Percentiles rank a stretch among this genome's conserved stretches.
phyloP scores from a whole-genome alignment of 1,140 invertebrate species.

The Nymphalis io region DNA sequence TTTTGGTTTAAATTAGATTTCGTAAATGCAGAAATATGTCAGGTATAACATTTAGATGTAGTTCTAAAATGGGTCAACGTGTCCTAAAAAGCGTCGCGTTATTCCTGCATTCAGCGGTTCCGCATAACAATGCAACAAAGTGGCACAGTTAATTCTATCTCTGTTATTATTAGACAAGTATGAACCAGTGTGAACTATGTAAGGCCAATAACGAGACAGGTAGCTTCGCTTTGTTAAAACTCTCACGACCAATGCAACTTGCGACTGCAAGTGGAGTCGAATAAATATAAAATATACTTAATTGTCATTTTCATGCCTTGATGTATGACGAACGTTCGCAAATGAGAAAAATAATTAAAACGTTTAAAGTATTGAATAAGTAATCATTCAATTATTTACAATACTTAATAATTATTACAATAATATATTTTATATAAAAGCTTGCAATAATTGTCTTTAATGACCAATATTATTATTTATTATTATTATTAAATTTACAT shows the following conservation, averaged over 20 bases:
- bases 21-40: background rate
- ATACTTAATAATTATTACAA: too few species aligned
- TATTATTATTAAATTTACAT: too few species aligned
- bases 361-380: too few species aligned
- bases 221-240: background rate
- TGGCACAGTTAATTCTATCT: slow-evolving; percentile 8
- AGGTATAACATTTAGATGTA: background rate
- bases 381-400: too few species aligned
- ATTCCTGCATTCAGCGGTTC: slow-evolving; percentile 6
- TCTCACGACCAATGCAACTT: background rate
- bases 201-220: slow-evolving; percentile 10
- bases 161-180: slow-evolving; percentile 17
- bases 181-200: background rate
- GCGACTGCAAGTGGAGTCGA: background rate
- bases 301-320: too few species aligned
- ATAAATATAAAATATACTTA: too few species aligned
- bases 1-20: too few species aligned
- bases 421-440: too few species aligned
- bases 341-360: too few species aligned
- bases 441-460: too few species aligned
- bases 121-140: slow-evolving; percentile 22
- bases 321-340: too few species aligned
- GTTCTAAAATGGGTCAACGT: background rate
- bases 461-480: too few species aligned
- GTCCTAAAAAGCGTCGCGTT: slow-evolving; percentile 6